These are phyloP conservation scores for Botia almorhae DNA, from an alignment of 2,797 vertebrate genomes.

Conservation along the genomic window DNA sequence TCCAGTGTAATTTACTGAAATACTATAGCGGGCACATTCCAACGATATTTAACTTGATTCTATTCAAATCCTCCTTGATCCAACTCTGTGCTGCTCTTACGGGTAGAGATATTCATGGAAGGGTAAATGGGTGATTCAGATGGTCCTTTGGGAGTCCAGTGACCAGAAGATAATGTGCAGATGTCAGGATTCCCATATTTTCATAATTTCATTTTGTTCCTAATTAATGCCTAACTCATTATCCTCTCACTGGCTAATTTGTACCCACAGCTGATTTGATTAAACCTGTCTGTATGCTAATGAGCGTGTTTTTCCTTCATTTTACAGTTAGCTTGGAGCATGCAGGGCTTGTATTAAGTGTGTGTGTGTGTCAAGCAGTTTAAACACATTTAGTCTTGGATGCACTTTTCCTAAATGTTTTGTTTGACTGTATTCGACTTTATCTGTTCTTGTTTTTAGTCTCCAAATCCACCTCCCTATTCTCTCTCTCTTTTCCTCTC, in stretches of 20 bases:
- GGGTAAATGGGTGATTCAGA: slow-evolving; percentile 15
- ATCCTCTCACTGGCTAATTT: slow-evolving; percentile 86
- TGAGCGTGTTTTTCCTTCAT: slow-evolving; percentile 85
- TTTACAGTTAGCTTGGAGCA: slow-evolving; percentile 73
- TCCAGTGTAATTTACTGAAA: not conserved
- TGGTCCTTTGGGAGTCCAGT: slow-evolving; percentile 69
- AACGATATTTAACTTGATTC: not conserved
- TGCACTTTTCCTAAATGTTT: slow-evolving; percentile 27
- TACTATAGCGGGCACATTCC: not conserved
- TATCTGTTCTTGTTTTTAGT: slow-evolving; percentile 5
- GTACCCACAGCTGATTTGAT: slow-evolving; percentile 86
- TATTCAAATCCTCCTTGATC: not conserved
- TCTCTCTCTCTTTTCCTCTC: slow-evolving; percentile 32
- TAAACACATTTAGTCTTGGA: slow-evolving; percentile 37
- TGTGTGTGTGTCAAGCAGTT: slow-evolving; percentile 60
- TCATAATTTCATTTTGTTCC: slow-evolving; percentile 81
- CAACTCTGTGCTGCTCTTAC: not conserved
- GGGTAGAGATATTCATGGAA: not conserved
- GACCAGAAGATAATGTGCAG: slow-evolving; percentile 82
- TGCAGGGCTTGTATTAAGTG: slow-evolving; percentile 67
- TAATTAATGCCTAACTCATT: slow-evolving; percentile 90
- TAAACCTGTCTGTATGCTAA: slow-evolving; percentile 90
- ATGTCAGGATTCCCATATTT: slow-evolving; percentile 68
- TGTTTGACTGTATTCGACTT: slow-evolving; percentile 35
- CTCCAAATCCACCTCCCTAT: slow-evolving; percentile 31